Percentiles rank a stretch among this genome's conserved stretches.
These are phyloP conservation scores for Dendrolimus houi DNA, from an alignment of 2,888 invertebrate genomes.

Conservation along the genomic window DNA sequence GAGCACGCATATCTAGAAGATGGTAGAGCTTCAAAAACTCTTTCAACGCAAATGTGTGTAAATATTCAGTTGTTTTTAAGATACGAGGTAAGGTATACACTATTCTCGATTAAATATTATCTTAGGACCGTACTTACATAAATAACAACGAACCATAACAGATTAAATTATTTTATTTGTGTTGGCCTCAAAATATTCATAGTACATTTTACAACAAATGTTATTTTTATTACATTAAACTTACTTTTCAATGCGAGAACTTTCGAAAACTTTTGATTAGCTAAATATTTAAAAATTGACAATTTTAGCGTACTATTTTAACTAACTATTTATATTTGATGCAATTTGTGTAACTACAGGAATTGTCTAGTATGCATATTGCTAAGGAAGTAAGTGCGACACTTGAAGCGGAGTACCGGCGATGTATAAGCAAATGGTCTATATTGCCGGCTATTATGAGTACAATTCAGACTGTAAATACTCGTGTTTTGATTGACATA, in stretches of 20 bases:
- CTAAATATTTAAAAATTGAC: constrained; percentile 72
- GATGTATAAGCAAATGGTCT: too few relatives aligned
- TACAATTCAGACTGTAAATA: too few relatives aligned
- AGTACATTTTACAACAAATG: constrained; percentile 71
- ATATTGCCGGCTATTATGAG: too few relatives aligned
- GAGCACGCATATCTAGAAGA: too few relatives aligned
- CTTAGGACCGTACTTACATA: constrained; percentile 1
- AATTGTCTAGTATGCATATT: background rate
- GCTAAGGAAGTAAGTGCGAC: background rate
- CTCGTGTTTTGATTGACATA: too few relatives aligned
- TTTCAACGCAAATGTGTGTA: too few relatives aligned
- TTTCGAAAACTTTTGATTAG: constrained; percentile 47
- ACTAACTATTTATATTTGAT: constrained; percentile 6
- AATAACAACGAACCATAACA: constrained; percentile 35
- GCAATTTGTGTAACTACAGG: constrained; percentile 5
- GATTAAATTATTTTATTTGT: constrained; percentile 62
- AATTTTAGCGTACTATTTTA: constrained; percentile 46
- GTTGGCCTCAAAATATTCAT: constrained; percentile 70
- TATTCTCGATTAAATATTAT: too few relatives aligned
- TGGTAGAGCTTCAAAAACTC: too few relatives aligned
- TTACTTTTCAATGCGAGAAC: constrained; percentile 55
- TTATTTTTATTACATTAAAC: constrained; percentile 50
- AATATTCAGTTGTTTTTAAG: too few relatives aligned
- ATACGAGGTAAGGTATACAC: too few relatives aligned
- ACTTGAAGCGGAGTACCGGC: too few relatives aligned